Conservation (phyloP, 2,113 vertebrate genomes). For the Mormyrus lacerda region DNA sequence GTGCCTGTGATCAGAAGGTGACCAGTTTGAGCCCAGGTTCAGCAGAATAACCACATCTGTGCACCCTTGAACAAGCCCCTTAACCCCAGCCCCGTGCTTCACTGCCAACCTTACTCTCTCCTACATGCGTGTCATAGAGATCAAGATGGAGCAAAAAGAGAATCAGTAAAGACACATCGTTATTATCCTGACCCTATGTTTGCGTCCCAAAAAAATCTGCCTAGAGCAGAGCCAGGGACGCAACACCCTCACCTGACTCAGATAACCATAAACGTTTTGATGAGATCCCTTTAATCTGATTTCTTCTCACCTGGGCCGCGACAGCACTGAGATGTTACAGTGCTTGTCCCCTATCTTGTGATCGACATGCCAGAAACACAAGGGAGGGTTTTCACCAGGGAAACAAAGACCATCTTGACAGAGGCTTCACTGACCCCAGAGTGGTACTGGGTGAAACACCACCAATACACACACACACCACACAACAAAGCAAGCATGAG, state of each 20-base stretch:
- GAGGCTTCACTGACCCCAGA: not conserved
- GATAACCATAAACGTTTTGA: not conserved
- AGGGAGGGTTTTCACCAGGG: not conserved
- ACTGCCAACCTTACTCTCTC: not conserved
- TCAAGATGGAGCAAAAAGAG: not conserved
- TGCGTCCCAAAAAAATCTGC: not conserved
- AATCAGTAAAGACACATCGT: not conserved
- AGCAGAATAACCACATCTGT: not conserved
- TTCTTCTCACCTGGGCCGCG: not conserved
- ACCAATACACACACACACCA: not conserved
- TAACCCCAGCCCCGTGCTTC: not conserved
- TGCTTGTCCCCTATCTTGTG: not conserved
- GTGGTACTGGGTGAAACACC: not conserved
- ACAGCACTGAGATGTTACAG: conserved; percentile 1
- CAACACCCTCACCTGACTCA: not conserved
- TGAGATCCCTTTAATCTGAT: not conserved
- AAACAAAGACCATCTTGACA: not conserved
- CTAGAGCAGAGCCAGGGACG: not conserved
- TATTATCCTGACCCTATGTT: not conserved
- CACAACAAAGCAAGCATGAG: not conserved
- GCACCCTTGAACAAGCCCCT: not conserved
- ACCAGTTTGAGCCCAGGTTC: not conserved
- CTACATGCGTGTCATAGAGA: not conserved
- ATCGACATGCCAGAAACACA: not conserved
- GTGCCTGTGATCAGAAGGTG: not conserved